A percentile compares a stretch with the other conserved stretches of the same genome.
Conservation (phyloP, 2,797 vertebrate genomes). For the Megaceryle alcyon region DNA sequence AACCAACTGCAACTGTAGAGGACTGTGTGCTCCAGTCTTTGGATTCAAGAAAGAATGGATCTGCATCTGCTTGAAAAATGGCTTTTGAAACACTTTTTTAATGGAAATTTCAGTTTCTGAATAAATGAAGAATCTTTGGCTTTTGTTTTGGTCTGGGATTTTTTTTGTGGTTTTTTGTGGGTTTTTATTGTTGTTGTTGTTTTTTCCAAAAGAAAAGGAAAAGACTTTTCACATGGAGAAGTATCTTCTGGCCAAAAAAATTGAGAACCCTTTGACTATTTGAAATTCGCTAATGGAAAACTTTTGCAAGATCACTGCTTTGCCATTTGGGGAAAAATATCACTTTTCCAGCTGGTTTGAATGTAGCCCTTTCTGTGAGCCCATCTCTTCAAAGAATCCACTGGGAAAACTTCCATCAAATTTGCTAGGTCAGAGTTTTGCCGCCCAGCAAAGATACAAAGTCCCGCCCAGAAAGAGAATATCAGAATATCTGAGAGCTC, state of each 20-base stretch:
- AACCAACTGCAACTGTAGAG: background rate
- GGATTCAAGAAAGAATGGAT: background rate
- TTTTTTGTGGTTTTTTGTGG: background rate
- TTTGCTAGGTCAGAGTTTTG: background rate
- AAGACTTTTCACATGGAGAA: background rate
- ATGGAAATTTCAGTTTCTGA: background rate
- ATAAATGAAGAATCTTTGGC: background rate
- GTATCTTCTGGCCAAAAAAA: background rate
- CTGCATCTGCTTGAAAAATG: constrained; percentile 25
- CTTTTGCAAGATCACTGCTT: constrained; percentile 23
- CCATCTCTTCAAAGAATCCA: background rate
- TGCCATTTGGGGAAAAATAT: background rate
- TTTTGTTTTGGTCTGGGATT: background rate
- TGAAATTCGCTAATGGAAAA: constrained; percentile 14
- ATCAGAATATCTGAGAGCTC: background rate
- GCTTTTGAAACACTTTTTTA: constrained; percentile 37
- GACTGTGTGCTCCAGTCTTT: background rate
- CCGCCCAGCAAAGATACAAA: background rate
- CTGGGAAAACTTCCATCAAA: background rate
- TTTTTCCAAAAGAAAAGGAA: background rate
- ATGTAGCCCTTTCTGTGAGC: background rate
- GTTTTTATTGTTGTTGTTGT: background rate
- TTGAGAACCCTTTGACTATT: background rate
- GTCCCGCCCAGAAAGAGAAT: background rate
- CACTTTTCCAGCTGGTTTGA: background rate